Base-by-base conservation (phyloP, 2,797 vertebrate genomes). In the Graptemys geographica region DNA sequence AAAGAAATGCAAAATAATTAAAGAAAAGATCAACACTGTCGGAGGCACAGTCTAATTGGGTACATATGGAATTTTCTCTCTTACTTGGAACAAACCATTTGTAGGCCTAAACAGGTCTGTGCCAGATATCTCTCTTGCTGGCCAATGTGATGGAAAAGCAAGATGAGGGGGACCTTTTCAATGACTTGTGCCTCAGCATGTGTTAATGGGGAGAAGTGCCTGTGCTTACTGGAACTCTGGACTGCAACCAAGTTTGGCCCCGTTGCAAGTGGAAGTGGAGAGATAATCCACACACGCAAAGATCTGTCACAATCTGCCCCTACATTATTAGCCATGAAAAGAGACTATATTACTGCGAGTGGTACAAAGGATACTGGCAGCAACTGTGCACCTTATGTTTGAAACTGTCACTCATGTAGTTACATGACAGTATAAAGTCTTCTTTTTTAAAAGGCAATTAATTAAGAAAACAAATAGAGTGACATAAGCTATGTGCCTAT, bases 321-420 rank as follows among this genome's bases (percentile, higher is more conserved):
- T 27, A 82, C 84, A 90, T 88, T 16, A 80, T 84, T 89, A 80
- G 84, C 85, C 87, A 31, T 69, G 84, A 95, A 44, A 49, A 5
- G 56, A 83, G 95, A 93, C 85, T 55, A 37, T 79, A 79, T 86
- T 65, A 23, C 19, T 25, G 4, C n/a, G 81, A 89, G 83, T 51
- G 92, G 89, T 91, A 78, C 88, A 57, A 86, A 56, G 9, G n/a
- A 21, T 76, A 79, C 28, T 90, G 18, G 86, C 86, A 8, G 4
- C 57, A 87, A 84, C 76, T 89, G 87, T 49, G 88, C 90, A 52
- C 81, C 81, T 87, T 91, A 6, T 53, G 25, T 88, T 92, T 96
- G 12, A 90, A 92, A 56, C 85, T 76, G 53, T 90, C 90, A 79
- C 62, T 56, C 57, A 81, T 81, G 9, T n/a, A 2, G 51, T 89